Base-by-base conservation (phyloP, 2,888 invertebrate genomes). In the Catocala sponsa region DNA sequence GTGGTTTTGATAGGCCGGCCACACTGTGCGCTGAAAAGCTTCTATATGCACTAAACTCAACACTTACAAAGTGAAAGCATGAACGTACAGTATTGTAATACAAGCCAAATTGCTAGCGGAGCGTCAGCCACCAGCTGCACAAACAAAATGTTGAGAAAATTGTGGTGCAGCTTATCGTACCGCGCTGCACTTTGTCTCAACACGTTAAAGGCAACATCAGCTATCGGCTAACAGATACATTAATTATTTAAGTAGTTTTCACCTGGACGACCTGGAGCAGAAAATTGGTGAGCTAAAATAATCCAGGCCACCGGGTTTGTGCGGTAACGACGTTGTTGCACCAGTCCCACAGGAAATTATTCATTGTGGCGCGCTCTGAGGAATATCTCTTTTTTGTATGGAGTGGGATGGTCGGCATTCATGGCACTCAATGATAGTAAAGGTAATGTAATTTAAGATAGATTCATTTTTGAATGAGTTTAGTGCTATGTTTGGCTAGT, bases 291-390 rank as follows among this genome's bases (percentile, higher is more conserved):
- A 35, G 35, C 10, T 35, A 35, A 33, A 35, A 35, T 35, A 32
- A 50, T 50, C 50, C 50, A 50, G 50, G 50, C 33, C 50, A 50
- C 35, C 35, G 50, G 38, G 11, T 35, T 35, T 4, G 12, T 35
- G 50, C 13, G 12, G 12, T 15, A 9, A 12, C 32, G 13, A 9
- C 35, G 50, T 35, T 35, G 48, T 32, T 48, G 32, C 46, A 15
- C 0, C 12, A 50, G 6, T 50, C 50, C 50, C 50, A 6, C 7
- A 12, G 50, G 50, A 35, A 35, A 50, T 46, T 38, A 46, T 10
- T 15, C 46, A 10, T 46, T 46, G 46, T 46, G 46, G 9, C 9
- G 15, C 2, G 9, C 35, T 38, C 35, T 25, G 13, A 44, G 44
- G 12, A 25, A 15, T 15, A 15, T 46, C 7, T 46, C 7, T 46